Conservation (phyloP, 1,140 invertebrate genomes). For the Drosophila hydei region DNA sequence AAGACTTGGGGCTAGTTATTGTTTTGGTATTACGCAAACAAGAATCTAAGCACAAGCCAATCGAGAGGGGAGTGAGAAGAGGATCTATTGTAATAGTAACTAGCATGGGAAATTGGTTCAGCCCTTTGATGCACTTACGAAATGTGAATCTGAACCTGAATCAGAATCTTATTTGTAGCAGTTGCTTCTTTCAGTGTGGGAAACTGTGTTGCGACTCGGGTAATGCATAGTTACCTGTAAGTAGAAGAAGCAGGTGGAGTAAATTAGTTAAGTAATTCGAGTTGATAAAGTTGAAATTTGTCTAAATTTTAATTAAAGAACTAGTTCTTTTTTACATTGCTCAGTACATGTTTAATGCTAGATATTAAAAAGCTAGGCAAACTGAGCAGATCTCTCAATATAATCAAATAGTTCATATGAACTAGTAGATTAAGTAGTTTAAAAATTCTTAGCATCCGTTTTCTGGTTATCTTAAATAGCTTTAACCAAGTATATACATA, state of each 20-base stretch:
- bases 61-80: conserved; percentile 10
- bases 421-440: no score
- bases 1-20: conserved; percentile 6
- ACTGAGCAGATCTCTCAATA: neutral
- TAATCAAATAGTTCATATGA: neutral
- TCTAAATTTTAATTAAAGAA: neutral
- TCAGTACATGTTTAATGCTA: no score
- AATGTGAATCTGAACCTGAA: neutral
- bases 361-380: no score
- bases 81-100: conserved; percentile 38
- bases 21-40: conserved; percentile 3
- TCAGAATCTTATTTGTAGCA: conserved; percentile 15
- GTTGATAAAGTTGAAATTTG: no score
- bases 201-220: conserved; percentile 4
- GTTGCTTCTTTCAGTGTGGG: conserved; percentile 6
- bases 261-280: conserved; percentile 11
- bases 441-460: no score
- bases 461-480: neutral
- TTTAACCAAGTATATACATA: no score
- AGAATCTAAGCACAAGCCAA: conserved; percentile 32
- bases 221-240: conserved; percentile 62
- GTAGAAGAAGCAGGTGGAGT: conserved; percentile 22
- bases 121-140: conserved; percentile 32
- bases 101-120: conserved; percentile 35
- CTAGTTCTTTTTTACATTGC: no score